phyloP scores from a whole-genome alignment of 2,888 invertebrate genomes.

The Busseola fusca region DNA sequence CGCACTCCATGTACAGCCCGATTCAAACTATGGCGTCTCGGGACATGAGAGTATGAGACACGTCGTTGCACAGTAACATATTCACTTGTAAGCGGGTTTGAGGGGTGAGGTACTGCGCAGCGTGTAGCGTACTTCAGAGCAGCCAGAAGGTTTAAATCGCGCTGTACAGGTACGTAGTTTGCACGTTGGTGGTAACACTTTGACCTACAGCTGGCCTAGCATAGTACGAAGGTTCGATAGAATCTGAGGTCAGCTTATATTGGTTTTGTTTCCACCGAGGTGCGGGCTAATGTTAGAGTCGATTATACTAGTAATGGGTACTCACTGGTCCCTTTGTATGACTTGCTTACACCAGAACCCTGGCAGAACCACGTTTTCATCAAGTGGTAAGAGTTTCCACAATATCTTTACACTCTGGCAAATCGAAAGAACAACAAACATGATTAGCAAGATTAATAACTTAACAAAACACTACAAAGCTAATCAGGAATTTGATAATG shows the following conservation, averaged over 20 bases:
- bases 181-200: neutral
- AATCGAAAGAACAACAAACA: neutral
- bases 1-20: neutral
- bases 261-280: no score
- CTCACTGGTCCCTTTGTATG: neutral
- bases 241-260: neutral
- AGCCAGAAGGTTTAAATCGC: neutral
- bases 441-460: constrained; percentile 6
- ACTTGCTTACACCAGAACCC: no score
- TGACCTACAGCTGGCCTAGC: neutral
- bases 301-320: neutral
- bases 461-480: constrained; percentile 14
- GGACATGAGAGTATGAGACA: neutral
- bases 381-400: neutral
- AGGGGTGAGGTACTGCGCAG: neutral
- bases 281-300: neutral
- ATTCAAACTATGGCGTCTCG: neutral
- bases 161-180: neutral
- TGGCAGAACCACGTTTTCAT: neutral
- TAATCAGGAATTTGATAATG: neutral
- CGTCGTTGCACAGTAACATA: neutral
- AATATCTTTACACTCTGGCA: neutral
- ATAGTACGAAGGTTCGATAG: neutral
- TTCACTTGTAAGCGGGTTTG: neutral
- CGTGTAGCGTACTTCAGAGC: neutral